Conservation (phyloP, 2,797 vertebrate genomes). For the Falco novaeseelandiae region DNA sequence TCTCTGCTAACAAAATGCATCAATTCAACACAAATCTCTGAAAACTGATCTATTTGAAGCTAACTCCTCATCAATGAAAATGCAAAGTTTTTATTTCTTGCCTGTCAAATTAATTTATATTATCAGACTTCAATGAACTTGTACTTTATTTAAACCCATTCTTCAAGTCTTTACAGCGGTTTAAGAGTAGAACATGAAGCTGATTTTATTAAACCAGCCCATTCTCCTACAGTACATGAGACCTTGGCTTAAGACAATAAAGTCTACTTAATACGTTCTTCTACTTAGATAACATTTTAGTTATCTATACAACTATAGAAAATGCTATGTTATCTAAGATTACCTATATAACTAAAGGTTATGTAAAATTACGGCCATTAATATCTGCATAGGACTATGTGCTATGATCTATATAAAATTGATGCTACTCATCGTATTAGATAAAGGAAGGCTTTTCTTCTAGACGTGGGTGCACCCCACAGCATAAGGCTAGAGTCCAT, state of each 20-base stretch:
- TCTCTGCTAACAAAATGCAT: neutral
- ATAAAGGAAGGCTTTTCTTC: neutral
- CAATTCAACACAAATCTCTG: neutral
- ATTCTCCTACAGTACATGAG: neutral
- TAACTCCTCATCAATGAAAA: neutral
- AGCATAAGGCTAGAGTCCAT: neutral
- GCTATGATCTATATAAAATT: neutral
- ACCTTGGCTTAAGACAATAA: neutral
- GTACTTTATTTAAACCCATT: neutral
- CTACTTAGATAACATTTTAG: neutral
- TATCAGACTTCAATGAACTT: neutral
- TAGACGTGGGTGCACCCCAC: accelerated
- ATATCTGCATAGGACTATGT: neutral
- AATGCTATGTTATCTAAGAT: neutral
- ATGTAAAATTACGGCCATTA: neutral
- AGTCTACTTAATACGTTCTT: neutral
- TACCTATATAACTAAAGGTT: neutral
- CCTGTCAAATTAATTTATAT: neutral
- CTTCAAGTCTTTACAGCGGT: neutral
- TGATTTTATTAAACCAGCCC: neutral
- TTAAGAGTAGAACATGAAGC: neutral
- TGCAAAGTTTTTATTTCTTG: neutral
- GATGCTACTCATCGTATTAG: neutral
- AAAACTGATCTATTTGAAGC: neutral
- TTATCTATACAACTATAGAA: neutral